Base-by-base conservation (phyloP, 2,888 invertebrate genomes). In the Coecobrya sp. region DNA sequence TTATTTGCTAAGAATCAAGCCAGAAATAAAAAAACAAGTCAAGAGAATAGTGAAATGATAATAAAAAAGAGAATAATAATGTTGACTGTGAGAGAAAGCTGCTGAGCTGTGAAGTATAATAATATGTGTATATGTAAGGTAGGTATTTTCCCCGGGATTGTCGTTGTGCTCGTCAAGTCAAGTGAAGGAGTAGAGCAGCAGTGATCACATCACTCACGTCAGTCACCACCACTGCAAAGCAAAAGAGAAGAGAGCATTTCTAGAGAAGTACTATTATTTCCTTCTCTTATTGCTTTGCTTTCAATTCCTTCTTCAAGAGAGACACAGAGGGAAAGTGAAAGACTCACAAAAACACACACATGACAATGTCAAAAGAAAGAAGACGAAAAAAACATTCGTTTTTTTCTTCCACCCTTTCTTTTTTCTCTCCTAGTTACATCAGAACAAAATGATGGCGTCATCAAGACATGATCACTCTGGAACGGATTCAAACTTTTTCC, bases 391-490 rank as follows among this genome's bases (percentile, higher is more conserved):
- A 49, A 10, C 76, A 36, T 52, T 76, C 52, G 49, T 1, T 11
- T 76, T 52, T 76, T 52, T 36, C 5, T 13, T 76, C 52, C 76
- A 11, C 22, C 49, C 27, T 76, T 52, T 36, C 5, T 13, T 22
- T 45, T 22, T 30, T 30, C 11, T 68, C 79, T 49, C 27, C 36
- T 16, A n/a, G 8, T 68, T 25, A 10, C 27, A 59, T 42, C 25
- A 27, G 59, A 65, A 30, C 81, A 88, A 81, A 68, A 22, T 49
- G 86, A 68, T 62, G 59, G 84, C 68, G 85, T 65, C 68, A 65
- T 42, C 68, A 85, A 42, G 36, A 22, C 65, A 85, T 65, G 65
- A 82, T 82, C 82, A 82, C 52, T 79, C 79, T 79, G 55, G 79
- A 79, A 79, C 79, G 49, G 55, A 79, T 79, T 79, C 79, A 79